Conservation (phyloP, 2,113 vertebrate genomes). For the Cheilinus undulatus region DNA sequence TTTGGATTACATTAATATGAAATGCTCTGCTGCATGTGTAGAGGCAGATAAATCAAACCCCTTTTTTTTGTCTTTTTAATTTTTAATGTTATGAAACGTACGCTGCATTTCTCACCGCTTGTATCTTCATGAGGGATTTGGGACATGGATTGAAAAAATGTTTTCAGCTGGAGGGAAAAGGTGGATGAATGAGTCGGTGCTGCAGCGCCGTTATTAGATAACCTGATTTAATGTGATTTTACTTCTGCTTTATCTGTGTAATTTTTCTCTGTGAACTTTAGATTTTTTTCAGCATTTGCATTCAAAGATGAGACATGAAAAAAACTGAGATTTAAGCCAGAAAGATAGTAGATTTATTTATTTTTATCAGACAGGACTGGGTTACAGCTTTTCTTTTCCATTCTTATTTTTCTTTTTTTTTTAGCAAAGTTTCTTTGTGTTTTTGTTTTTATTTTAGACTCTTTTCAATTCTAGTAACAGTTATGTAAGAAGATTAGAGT, state of each 20-base stretch:
- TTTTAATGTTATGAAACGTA: constrained; percentile 5
- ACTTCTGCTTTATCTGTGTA: neutral
- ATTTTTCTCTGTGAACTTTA: neutral
- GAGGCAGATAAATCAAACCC: neutral
- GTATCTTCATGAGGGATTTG: constrained; percentile 7
- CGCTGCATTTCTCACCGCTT: neutral
- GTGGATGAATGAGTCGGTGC: neutral
- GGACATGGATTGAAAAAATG: neutral
- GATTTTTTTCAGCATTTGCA: no score
- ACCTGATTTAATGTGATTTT: neutral
- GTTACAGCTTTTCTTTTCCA: no score
- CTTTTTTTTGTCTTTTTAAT: constrained; percentile 6
- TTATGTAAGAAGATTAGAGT: no score
- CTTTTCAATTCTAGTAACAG: no score
- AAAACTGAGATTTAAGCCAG: no score
- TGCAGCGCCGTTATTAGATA: neutral
- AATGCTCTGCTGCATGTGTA: no score
- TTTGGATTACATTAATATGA: constrained; percentile 1
- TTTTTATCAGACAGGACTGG: no score
- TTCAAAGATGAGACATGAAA: no score
- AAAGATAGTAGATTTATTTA: no score
- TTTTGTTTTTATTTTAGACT: no score
- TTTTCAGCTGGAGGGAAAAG: neutral
- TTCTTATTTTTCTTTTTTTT: no score
- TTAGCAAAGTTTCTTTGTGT: no score